Percentiles rank a stretch among this genome's conserved stretches.
Evolutionary conservation across 2,113 vertebrate genomes (phyloP).

Genomic region (Henicopernis longicauda): DNA sequence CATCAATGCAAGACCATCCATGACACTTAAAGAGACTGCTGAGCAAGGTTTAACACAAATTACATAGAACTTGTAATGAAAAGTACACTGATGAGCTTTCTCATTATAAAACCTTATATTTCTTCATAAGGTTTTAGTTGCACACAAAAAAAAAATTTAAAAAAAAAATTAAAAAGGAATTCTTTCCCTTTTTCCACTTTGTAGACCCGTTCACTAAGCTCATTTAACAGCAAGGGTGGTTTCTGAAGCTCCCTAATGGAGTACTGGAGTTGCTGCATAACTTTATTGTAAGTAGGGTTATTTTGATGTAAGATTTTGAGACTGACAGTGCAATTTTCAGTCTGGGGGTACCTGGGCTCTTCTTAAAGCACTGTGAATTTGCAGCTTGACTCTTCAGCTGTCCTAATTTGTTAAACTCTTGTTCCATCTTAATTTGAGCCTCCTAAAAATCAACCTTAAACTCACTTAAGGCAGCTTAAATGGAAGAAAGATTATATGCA

Average conservation of each 20-base stretch:
- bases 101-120: fast-evolving
- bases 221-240: background rate
- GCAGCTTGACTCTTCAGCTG: background rate
- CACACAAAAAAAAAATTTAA: background rate
- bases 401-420: background rate
- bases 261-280: background rate
- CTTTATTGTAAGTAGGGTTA: fast-evolving
- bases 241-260: background rate
- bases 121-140: background rate
- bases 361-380: background rate
- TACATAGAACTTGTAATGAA: background rate
- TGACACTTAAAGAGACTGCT: background rate
- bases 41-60: background rate
- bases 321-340: background rate
- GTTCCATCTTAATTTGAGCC: background rate
- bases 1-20: background rate
- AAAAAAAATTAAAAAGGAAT: background rate
- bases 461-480: background rate
- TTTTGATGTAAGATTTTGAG: background rate
- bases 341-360: background rate
- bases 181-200: background rate
- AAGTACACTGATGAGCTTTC: background rate
- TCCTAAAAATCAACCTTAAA: background rate
- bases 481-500: background rate
- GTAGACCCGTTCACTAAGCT: background rate